Base-by-base conservation (phyloP, 2,797 vertebrate species). In the Pogonophryne albipinna region DNA sequence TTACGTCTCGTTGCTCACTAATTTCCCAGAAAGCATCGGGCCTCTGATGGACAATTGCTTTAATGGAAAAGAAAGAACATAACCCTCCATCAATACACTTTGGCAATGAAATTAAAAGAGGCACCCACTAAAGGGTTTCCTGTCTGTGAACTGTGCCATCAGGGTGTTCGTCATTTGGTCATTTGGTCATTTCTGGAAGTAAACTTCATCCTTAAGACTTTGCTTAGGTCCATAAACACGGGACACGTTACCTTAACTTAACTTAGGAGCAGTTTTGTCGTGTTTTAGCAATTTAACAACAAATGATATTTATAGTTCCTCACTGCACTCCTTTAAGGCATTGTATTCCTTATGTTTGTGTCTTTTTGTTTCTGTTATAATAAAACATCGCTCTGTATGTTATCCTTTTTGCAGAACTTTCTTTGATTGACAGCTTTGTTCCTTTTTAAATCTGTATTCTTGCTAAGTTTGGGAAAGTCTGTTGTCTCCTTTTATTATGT, bases 1-100 rank as follows among this genome's bases (percentile, higher is more conserved):
- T 90, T 85, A 89, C 10, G 42, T 82, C 71, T 87, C n/a, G n/a
- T n/a, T n/a, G n/a, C n/a, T n/a, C 16, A 52, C 38, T 80, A 53
- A 74, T 89, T 92, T 86, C 76, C 38, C 27, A 60, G 0, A 38
- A 38, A 5, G 27, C 27, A 27, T 27, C 27, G 27, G 27, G 27
- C 27, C 27, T 27, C 15, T 45, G 57, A 17, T 6, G 41, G 78
- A 80, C 63, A 16, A 60, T 87, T 78, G 56, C 65, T 47, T 76
- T 88, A 81, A 86, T 88, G 66, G 78, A 46, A 66, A 73, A 62
- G 44, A 79, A 38, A 46, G 76, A 75, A 74, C 19, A 61, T n/a
- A 14, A 83, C 41, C 42, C 17, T 45, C 70, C 64, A 58, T 83
- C 80, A 78, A 74, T 78, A 73, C 74, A 73, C 59, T 31, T n/a